These are phyloP conservation scores for Atherinomorus stipes DNA, from an alignment of 2,113 vertebrate genomes.

Conservation along the genomic window DNA sequence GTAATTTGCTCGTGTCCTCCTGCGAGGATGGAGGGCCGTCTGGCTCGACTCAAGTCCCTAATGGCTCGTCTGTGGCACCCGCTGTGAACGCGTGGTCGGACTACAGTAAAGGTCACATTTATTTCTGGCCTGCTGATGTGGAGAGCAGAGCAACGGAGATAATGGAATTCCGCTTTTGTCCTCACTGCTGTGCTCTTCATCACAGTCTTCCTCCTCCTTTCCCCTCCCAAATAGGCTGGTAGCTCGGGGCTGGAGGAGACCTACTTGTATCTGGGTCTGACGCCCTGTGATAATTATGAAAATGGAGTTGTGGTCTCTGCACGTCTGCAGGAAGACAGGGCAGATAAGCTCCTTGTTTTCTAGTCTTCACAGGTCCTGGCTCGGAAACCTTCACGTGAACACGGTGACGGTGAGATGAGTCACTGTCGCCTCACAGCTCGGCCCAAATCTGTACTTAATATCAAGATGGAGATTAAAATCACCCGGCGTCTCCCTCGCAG, in stretches of 20 bases:
- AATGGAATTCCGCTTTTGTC: slow-evolving; percentile 48
- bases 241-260: slow-evolving; percentile 46
- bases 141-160: slow-evolving; percentile 47
- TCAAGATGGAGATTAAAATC: slow-evolving; percentile 50
- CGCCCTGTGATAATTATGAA: slow-evolving; percentile 43
- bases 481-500: slow-evolving; percentile 7
- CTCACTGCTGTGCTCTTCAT: slow-evolving; percentile 41
- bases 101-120: slow-evolving; percentile 76
- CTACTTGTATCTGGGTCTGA: slow-evolving; percentile 51
- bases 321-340: slow-evolving; percentile 22
- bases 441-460: slow-evolving; percentile 42
- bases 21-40: slow-evolving; percentile 34
- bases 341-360: slow-evolving; percentile 43
- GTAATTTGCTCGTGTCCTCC: slow-evolving; percentile 37
- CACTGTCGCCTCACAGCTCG: slow-evolving; percentile 4
- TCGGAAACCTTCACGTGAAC: slow-evolving; percentile 42
- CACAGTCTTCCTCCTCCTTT: slow-evolving; percentile 14
- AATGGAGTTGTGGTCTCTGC: slow-evolving; percentile 21
- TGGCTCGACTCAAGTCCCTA: slow-evolving; percentile 56
- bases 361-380: slow-evolving; percentile 41
- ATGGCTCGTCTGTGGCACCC: slow-evolving; percentile 58
- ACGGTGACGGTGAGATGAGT: slow-evolving; percentile 51
- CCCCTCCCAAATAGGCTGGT: slow-evolving; percentile 2
- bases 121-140: slow-evolving; percentile 68
- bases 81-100: slow-evolving; percentile 62